A percentile compares a stretch with the other conserved stretches of the same genome.
phyloP scores from a whole-genome alignment of 2,797 vertebrate species.

The Salmo trutta region DNA sequence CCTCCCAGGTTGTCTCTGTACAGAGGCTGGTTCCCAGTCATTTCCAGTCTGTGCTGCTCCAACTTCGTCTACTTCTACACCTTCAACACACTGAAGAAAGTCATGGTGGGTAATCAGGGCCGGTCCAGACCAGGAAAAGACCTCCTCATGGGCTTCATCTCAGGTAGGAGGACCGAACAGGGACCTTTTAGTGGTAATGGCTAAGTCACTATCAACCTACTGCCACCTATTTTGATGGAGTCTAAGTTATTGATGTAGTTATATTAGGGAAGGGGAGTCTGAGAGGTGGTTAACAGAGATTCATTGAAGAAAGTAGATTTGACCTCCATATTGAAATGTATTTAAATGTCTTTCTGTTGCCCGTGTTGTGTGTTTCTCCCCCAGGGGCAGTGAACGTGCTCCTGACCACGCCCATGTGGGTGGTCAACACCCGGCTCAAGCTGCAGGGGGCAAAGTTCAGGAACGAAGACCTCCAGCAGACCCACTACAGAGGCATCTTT shows the following conservation, averaged over 20 bases:
- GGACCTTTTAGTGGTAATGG: too few species aligned
- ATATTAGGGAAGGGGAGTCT: not conserved
- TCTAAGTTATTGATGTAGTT: not conserved
- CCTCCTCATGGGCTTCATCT: conserved; percentile 76
- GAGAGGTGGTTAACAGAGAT: not conserved
- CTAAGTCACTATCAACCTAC: not conserved
- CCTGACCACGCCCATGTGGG: conserved; percentile 84
- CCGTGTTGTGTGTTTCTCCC: conserved; percentile 12
- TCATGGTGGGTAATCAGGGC: conserved; percentile 31
- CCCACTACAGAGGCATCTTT: conserved; percentile 79
- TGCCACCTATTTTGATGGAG: not conserved
- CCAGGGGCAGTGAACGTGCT: conserved; percentile 80
- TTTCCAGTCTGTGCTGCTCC: conserved; percentile 84
- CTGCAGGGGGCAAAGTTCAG: conserved; percentile 82
- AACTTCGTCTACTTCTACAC: conserved; percentile 87
- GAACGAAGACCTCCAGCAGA: conserved; percentile 79
- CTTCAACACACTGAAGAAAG: conserved; percentile 78
- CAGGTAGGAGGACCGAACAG: conserved; percentile 62
- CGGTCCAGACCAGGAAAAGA: conserved; percentile 70
- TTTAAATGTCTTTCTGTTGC: not conserved
- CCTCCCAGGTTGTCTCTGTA: conserved; percentile 75
- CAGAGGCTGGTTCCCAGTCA: conserved; percentile 84
- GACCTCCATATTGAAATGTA: not conserved
- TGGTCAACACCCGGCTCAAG: conserved; percentile 84
- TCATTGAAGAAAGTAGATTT: not conserved